Percentiles rank a stretch among this genome's conserved stretches.
Conservation (phyloP, 1,140 invertebrate species). For the Aphis craccivora region DNA sequence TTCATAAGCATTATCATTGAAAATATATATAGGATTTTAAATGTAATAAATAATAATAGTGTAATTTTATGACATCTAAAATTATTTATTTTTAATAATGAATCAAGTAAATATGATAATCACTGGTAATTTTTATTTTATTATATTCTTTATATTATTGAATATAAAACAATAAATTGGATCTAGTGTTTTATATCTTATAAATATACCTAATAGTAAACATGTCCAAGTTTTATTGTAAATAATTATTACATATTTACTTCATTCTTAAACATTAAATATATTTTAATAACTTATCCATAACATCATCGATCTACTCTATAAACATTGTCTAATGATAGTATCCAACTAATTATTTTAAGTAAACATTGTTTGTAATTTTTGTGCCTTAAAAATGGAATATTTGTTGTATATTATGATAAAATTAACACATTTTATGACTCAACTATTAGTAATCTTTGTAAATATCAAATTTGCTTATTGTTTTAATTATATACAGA, state of each 20-base stretch:
- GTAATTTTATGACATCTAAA: no score
- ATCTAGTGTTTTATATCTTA: neutral
- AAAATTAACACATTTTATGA: neutral
- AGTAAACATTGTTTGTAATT: neutral
- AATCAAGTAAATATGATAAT: neutral
- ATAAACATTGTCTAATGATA: neutral
- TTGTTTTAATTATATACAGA: no score
- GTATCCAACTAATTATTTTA: neutral
- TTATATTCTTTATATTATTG: neutral
- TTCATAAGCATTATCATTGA: neutral
- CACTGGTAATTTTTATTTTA: neutral
- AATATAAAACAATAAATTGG: neutral
- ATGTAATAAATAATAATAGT: neutral
- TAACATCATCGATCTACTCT: no score
- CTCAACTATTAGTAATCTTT: neutral
- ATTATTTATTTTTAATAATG: neutral
- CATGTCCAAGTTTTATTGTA: neutral
- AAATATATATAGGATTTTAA: neutral
- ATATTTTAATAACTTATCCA: neutral
- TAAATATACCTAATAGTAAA: neutral
- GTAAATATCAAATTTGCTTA: no score
- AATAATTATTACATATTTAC: neutral
- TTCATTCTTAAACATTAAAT: neutral
- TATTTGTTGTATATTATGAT: neutral
- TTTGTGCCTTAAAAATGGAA: neutral